Evolutionary conservation across 1,140 invertebrate species (phyloP).

Genomic region (Zaprionus taronus): DNA sequence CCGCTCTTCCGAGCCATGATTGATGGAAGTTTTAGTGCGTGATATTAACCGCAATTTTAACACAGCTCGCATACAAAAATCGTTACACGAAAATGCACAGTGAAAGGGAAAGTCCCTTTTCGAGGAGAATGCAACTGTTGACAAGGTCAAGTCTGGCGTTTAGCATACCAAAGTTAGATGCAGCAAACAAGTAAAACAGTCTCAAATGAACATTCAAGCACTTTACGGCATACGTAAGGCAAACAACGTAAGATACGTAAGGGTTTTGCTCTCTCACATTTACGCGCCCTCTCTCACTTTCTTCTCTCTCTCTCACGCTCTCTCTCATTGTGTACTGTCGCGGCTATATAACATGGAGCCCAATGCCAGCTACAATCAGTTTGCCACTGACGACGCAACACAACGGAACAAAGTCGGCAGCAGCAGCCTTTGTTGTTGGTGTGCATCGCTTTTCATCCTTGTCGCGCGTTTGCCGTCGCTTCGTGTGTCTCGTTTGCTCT

Average conservation of each 20-base stretch:
- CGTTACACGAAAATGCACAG: slow-evolving; percentile 1
- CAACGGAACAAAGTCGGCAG: slow-evolving; percentile 41
- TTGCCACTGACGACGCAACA: slow-evolving; percentile 60
- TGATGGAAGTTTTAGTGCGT: slow-evolving; percentile 52
- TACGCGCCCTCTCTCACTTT: slow-evolving; percentile 2
- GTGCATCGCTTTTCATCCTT: slow-evolving; percentile 17
- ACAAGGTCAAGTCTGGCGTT: slow-evolving; percentile 73
- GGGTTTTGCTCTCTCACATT: not conserved
- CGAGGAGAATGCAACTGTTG: slow-evolving; percentile 62
- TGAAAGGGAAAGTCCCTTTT: not conserved
- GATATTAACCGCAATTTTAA: slow-evolving; percentile 27
- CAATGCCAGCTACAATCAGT: slow-evolving; percentile 50
- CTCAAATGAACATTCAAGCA: slow-evolving; percentile 39
- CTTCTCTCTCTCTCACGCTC: slow-evolving; percentile 1
- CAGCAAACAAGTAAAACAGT: slow-evolving; percentile 1
- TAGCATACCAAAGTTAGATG: slow-evolving; percentile 33
- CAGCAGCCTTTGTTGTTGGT: slow-evolving; percentile 25
- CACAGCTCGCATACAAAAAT: slow-evolving; percentile 42
- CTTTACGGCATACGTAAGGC: slow-evolving; percentile 19
- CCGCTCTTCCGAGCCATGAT: slow-evolving; percentile 53
- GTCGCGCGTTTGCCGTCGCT: slow-evolving; percentile 5
- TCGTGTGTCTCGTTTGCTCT: slow-evolving; percentile 16
- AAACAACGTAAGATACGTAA: slow-evolving; percentile 2
- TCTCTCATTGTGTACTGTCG: not conserved
- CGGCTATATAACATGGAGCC: slow-evolving; percentile 55